Percentiles rank a stretch among this genome's conserved stretches.
Evolutionary conservation across 2,113 vertebrate species (phyloP).

Genomic region (Psittacus erithacus): DNA sequence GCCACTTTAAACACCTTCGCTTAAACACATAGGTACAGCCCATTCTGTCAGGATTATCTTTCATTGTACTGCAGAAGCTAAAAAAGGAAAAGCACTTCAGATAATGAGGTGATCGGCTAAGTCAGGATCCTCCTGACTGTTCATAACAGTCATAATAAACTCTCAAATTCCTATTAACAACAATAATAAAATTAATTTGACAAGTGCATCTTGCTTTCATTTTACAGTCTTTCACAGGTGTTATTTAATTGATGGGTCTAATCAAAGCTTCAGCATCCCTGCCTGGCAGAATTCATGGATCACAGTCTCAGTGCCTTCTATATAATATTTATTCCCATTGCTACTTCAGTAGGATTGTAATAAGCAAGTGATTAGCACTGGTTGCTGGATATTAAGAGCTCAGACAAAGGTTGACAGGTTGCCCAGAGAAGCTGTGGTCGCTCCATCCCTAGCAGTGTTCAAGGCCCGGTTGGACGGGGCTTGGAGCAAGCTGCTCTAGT

Average conservation of each 20-base stretch:
- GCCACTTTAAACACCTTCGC: neutral
- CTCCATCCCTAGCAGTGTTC: neutral
- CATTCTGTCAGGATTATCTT: neutral
- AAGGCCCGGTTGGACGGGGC: neutral
- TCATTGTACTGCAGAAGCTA: neutral
- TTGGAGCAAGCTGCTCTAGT: neutral
- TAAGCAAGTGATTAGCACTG: neutral
- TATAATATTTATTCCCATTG: neutral
- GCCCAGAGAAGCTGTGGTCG: neutral
- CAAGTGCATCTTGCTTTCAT: neutral
- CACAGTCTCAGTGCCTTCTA: neutral
- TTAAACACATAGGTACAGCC: neutral
- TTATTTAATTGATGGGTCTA: neutral
- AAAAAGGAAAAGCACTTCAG: neutral
- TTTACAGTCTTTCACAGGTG: neutral
- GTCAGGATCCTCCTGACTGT: neutral
- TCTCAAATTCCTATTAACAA: neutral
- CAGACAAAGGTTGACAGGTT: neutral
- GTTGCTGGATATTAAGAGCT: neutral
- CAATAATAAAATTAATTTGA: neutral
- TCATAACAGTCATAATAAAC: neutral
- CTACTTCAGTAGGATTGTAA: neutral
- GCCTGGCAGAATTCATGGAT: neutral
- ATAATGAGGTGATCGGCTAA: neutral
- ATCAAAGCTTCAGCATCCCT: neutral